Evolutionary conservation across 2,113 vertebrate genomes (phyloP), one percentile per base, ranked within the genome.

Genomic region (Mungos mungo): DNA sequence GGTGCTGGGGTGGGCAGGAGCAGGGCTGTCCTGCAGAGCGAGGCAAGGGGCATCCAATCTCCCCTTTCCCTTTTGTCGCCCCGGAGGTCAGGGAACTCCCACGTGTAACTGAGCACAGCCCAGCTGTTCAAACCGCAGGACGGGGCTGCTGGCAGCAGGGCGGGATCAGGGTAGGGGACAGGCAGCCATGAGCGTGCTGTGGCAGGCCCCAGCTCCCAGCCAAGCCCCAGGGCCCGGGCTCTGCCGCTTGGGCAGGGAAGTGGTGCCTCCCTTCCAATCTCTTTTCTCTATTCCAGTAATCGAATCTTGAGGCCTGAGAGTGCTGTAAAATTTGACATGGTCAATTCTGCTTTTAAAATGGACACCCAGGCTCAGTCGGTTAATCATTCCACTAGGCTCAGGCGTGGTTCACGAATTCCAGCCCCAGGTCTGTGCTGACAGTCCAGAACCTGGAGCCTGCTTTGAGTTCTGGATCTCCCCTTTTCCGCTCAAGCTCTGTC

Each of bases 91-190:
- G 2, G 90, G 84, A 95, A 10, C 83, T 25, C 88, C 93, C 63
- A 29, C 4, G 10, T 45, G 80, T 33, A 0, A 66, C 81, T 47
- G 66, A 66, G 76, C 76, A 47, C 50, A 71, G 68, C 90, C 84
- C 92, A 93, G 96, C 92, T 95, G 89, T 92, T 89, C 92, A 91
- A 88, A 91, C 21, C 52, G 66, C 35, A 81, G 85, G 29, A 65
- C 45, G 7, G 93, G 93, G 84, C 35, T 93, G 94, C 97, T 15
- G 87, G 95, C 96, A 97, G 96, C 76, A 77, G 71, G 71, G 90
- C 68, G 66, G 90, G 87, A 54, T 69, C 0, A 0, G 90, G 81
- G 0, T 83, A 93, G 33, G 97, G 47, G 89, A 89, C 35, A 94
- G 97, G 94, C 97, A 92, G 76, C 69, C 57, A 4, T 0, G 2